Evolutionary conservation across 2,797 vertebrate genomes (phyloP).

Genomic region (Danio choprae): DNA sequence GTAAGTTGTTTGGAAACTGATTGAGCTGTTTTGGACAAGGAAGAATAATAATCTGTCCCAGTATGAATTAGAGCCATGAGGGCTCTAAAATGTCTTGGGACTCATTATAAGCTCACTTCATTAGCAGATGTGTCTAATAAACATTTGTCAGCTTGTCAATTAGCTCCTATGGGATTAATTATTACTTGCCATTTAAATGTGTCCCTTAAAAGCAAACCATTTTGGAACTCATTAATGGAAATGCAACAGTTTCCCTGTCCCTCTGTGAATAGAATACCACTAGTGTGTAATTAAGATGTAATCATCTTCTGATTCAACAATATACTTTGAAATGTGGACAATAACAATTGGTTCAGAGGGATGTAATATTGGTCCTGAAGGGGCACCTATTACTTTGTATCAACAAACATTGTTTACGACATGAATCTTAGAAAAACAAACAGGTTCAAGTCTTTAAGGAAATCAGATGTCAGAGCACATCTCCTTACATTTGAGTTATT

Average conservation of each 20-base stretch:
- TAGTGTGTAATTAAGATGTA: constrained; percentile 25
- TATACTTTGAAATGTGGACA: neutral
- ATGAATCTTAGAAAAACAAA: neutral
- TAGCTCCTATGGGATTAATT: constrained; percentile 68
- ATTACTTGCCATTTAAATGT: constrained; percentile 62
- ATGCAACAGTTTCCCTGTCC: constrained; percentile 25
- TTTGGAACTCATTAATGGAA: constrained; percentile 55
- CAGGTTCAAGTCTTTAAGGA: neutral
- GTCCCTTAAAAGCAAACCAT: constrained; percentile 51
- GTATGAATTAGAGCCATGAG: constrained; percentile 7
- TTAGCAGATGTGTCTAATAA: constrained; percentile 52
- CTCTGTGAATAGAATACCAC: constrained; percentile 13
- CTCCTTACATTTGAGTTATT: neutral
- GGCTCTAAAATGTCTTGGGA: constrained; percentile 32
- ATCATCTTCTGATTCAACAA: constrained; percentile 15
- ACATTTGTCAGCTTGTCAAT: constrained; percentile 41
- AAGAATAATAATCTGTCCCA: constrained; percentile 6
- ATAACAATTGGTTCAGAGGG: constrained; percentile 6
- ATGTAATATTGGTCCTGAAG: constrained; percentile 22
- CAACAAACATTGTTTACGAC: constrained; percentile 2
- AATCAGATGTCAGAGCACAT: constrained; percentile 3
- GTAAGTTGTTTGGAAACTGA: neutral
- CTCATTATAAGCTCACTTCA: constrained; percentile 54
- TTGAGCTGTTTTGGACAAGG: neutral
- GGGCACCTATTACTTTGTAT: neutral